Base-by-base conservation (phyloP, 2,888 invertebrate genomes). In the Heliconius erato region DNA sequence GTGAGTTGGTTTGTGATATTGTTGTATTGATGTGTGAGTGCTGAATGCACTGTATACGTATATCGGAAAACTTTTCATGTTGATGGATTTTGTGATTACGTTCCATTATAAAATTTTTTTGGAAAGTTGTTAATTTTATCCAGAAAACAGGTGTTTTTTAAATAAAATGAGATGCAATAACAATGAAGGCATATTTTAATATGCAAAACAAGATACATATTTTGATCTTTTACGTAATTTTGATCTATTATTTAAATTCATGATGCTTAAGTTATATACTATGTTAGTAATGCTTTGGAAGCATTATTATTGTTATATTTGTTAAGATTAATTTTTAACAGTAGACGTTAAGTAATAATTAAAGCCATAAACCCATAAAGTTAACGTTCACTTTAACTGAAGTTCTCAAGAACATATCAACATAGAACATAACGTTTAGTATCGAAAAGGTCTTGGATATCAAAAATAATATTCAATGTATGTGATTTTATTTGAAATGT, bases 1-100 rank as follows among this genome's bases (percentile, higher is more conserved):
- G 92, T 85, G 88, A 88, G 83, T 86, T 79, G 79, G 85, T 85
- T 83, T 85, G 82, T 84, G 84, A 26, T 26, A 35, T 67, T 77
- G 63, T 77, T 26, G 67, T 84, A 82, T 84, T 85, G 78, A 81
- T 83, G 83, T 86, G 84, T 83, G 83, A 80, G 83, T 82, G 84
- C 86, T 80, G 83, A 49, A 65, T 54, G 74, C 54, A 54, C 28
- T 23, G 74, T 16, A 12, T 23, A 23, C 32, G 1, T 32, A 3
- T 67, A 28, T 67, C 7, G 28, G 0, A 7, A 28, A 16, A 0
- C 16, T 67, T 28, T 19, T 19, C 4, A 54, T 19, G 6, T 54
- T 54, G 19, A 19, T 23, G 19, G 14, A 67, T 67, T 14, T 14
- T 12, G 11, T 65, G 26, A 26, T 49, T 19, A 54, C 49, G 23